These are phyloP conservation scores for Drosophila maculinotata DNA, from an alignment of 2,888 invertebrate species.

Conservation along the genomic window DNA sequence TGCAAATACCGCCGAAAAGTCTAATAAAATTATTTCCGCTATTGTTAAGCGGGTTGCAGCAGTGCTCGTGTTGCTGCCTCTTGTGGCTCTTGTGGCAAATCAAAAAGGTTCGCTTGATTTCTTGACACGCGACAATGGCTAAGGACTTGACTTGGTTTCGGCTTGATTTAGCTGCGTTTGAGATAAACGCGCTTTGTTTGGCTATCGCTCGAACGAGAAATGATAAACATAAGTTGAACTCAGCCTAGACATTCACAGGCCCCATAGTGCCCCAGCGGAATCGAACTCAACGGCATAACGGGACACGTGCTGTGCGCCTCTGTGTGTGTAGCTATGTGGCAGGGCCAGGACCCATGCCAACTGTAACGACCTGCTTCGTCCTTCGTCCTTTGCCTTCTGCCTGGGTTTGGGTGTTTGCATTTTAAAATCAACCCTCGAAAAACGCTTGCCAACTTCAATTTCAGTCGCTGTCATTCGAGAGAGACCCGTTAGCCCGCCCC, in stretches of 20 bases:
- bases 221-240: slow-evolving; percentile 59
- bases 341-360: slow-evolving; percentile 40
- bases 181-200: slow-evolving; percentile 73
- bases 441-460: slow-evolving; percentile 77
- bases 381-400: slow-evolving; percentile 24
- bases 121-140: slow-evolving; percentile 57
- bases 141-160: slow-evolving; percentile 38
- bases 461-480: slow-evolving; percentile 73
- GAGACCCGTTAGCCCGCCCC: slow-evolving; percentile 33
- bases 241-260: slow-evolving; percentile 52
- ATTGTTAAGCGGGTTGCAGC: slow-evolving; percentile 55
- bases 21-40: slow-evolving; percentile 76
- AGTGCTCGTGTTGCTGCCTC: slow-evolving; percentile 17
- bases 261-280: slow-evolving; percentile 17
- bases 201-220: slow-evolving; percentile 49
- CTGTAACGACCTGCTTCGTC: slow-evolving; percentile 48
- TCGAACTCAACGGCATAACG: slow-evolving; percentile 23
- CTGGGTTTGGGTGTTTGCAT: slow-evolving; percentile 67
- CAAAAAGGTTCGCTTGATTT: slow-evolving; percentile 54
- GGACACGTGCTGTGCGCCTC: slow-evolving; percentile 42
- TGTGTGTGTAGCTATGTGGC: slow-evolving; percentile 70
- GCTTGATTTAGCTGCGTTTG: slow-evolving; percentile 65
- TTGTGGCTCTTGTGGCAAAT: slow-evolving; percentile 48
- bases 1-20: slow-evolving; percentile 65
- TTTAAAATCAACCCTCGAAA: slow-evolving; percentile 77